A percentile compares a stretch with the other conserved stretches of the same genome.
phyloP scores from a whole-genome alignment of 23 tunicate species.

The Ciona savignyi region DNA sequence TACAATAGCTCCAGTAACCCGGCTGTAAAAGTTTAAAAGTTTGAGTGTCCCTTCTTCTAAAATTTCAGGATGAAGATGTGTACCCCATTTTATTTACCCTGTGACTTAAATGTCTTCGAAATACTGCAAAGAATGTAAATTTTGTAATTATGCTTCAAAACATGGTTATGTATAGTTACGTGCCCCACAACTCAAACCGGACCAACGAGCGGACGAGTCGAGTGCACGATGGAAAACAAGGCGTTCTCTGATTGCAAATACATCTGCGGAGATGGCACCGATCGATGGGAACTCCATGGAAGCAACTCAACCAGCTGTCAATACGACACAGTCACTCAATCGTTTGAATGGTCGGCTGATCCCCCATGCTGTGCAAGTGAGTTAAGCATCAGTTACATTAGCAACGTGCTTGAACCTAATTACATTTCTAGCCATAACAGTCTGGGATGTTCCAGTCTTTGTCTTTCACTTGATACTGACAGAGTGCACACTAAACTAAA shows the following conservation, averaged over 20 bases:
- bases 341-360: constrained; percentile 54
- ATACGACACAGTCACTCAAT: constrained; percentile 6
- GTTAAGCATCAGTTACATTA: neutral
- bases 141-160: too few relatives aligned
- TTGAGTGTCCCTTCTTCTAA: too few relatives aligned
- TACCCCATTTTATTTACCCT: too few relatives aligned
- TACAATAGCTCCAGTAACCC: too few relatives aligned
- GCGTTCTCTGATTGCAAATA: constrained; percentile 58
- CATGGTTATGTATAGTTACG: constrained; percentile 39
- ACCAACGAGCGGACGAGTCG: constrained; percentile 23
- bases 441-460: too few relatives aligned
- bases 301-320: constrained; percentile 26
- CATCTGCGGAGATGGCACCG: constrained; percentile 52
- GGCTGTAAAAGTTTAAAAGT: too few relatives aligned
- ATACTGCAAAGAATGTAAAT: too few relatives aligned
- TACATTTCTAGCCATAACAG: too few relatives aligned
- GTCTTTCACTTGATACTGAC: too few relatives aligned
- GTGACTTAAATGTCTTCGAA: too few relatives aligned
- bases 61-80: too few relatives aligned
- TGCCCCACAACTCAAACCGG: constrained; percentile 22
- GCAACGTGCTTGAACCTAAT: neutral
- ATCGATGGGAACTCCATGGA: constrained; percentile 57
- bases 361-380: constrained; percentile 88
- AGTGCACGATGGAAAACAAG: constrained; percentile 33
- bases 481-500: too few relatives aligned